phyloP scores from a whole-genome alignment of 2,888 invertebrate genomes.

The Chrysopilus asiliformis region DNA sequence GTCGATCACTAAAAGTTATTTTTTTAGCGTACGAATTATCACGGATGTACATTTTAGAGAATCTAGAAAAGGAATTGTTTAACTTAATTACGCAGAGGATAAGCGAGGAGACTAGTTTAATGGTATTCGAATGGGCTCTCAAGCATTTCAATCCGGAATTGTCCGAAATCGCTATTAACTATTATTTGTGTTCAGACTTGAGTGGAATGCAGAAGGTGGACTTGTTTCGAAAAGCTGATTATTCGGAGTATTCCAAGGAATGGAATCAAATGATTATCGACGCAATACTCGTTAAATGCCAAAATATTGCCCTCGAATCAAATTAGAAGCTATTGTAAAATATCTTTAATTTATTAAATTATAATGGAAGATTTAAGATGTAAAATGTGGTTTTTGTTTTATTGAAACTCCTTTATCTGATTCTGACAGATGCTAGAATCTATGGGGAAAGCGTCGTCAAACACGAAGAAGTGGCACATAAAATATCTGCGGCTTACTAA shows the following conservation, averaged over 20 bases:
- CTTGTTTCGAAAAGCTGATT: conserved; percentile 30
- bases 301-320: too few relatives aligned
- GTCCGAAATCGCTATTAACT: conserved; percentile 33
- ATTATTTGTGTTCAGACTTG: conserved; percentile 29
- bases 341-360: too few relatives aligned
- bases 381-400: too few relatives aligned
- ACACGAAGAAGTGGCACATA: too few relatives aligned
- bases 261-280: conserved; percentile 35
- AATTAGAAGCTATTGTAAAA: too few relatives aligned
- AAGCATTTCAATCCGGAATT: conserved; percentile 33
- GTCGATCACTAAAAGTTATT: too few relatives aligned
- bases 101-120: conserved; percentile 27
- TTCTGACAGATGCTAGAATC: too few relatives aligned
- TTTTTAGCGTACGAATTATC: conserved; percentile 35
- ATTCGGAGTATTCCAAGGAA: conserved; percentile 29
- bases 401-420: too few relatives aligned
- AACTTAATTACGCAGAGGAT: conserved; percentile 25
- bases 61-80: conserved; percentile 26
- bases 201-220: conserved; percentile 25
- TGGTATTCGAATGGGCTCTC: conserved; percentile 32
- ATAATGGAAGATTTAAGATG: too few relatives aligned
- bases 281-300: conserved; percentile 28
- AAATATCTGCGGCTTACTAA: too few relatives aligned
- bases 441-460: too few relatives aligned
- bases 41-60: conserved; percentile 31